phyloP scores from a whole-genome alignment of 1,140 invertebrate species.

The Drosophila ananassae region DNA sequence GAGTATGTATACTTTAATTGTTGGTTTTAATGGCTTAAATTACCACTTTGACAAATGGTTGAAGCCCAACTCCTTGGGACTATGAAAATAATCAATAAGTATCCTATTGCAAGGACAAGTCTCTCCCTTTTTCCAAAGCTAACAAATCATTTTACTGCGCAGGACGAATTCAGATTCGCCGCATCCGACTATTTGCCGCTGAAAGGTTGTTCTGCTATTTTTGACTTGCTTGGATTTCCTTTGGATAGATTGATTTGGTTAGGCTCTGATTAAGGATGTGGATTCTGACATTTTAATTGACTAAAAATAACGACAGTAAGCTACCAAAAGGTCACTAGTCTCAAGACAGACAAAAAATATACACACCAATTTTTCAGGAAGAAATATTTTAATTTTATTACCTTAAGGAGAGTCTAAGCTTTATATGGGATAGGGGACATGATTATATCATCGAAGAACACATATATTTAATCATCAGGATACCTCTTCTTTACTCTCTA shows the following conservation, averaged over 20 bases:
- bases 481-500: too few species aligned
- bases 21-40: not conserved
- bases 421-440: too few species aligned
- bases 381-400: too few species aligned
- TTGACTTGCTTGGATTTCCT: slow-evolving; percentile 12
- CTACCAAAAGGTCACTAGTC: not conserved
- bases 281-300: not conserved
- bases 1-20: not conserved
- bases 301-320: not conserved
- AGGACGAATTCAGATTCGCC: slow-evolving; percentile 24
- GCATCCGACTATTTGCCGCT: slow-evolving; percentile 16
- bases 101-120: slow-evolving; percentile 53
- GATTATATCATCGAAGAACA: too few species aligned
- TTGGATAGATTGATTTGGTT: slow-evolving; percentile 23
- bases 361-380: not conserved
- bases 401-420: too few species aligned
- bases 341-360: not conserved
- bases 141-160: not conserved
- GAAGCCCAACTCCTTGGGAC: slow-evolving; percentile 38
- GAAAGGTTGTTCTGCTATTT: slow-evolving; percentile 10
- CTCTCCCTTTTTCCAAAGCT: not conserved
- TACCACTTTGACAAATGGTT: slow-evolving; percentile 2
- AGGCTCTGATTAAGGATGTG: slow-evolving; percentile 22
- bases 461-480: too few species aligned
- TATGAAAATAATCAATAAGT: slow-evolving; percentile 70